Base-by-base conservation (phyloP, 2,113 vertebrate genomes). In the Jacana jacana region DNA sequence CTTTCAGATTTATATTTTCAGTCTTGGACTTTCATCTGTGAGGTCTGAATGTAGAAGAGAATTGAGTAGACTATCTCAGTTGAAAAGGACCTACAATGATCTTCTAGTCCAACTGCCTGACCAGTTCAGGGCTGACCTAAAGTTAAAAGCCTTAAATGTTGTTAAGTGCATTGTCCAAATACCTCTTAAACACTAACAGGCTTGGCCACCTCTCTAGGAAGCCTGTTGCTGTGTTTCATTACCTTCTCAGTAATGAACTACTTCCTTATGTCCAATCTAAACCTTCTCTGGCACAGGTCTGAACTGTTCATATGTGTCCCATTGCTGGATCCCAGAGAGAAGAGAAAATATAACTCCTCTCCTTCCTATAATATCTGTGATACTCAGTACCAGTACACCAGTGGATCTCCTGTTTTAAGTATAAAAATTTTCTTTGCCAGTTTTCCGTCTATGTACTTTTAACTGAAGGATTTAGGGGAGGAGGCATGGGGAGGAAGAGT, bases 401-500 rank as follows among this genome's bases (percentile, higher is more conserved):
- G 6, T 65, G 61, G 6, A 55, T 61, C 46, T 72, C 72, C 75
- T 8, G 11, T 63, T 89, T 89, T 76, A 75, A 55, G 15, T 51
- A n/a, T 37, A 58, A 82, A 83, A 83, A 9, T 73, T 60, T 25
- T 10, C 8, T 77, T 91, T 61, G 11, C 10, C 23, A 66, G 3
- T 2, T 78, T 88, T 81, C 39, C 89, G 6, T 46, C 27, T 57
- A 31, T 33, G 75, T 73, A 60, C 7, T 35, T 83, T 78, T 66
- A 54, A 51, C 8, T 65, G 57, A 35, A 46, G 13, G 28, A 52
- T 10, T 66, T 68, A 46, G 9, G 15, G 61, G 18, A 72, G 37
- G 70, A 60, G 30, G 22, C 0, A 0, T 30, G 19, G 9, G 37
- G 51, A 55, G n/a, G 52, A 37, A 44, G 31, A 8, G 0, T 61